phyloP scores from a whole-genome alignment of 1,140 invertebrate species.

The Augochlora pura region DNA sequence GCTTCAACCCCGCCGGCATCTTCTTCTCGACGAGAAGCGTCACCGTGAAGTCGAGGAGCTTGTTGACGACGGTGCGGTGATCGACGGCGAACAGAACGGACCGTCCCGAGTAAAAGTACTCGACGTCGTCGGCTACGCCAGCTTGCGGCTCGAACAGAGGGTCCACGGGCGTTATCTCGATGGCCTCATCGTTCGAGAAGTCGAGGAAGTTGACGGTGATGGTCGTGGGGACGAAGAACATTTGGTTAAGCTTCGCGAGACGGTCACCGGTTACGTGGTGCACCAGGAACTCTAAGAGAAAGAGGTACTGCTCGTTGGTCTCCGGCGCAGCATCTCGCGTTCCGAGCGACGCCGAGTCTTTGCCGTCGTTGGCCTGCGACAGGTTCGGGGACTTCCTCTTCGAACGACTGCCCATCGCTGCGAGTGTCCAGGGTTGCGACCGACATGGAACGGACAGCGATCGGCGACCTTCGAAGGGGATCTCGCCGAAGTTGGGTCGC shows the following conservation, averaged over 20 bases:
- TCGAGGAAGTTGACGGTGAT: conserved; percentile 69
- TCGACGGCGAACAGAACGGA: conserved; percentile 73
- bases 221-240: conserved; percentile 74
- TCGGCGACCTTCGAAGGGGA: neutral
- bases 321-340: neutral
- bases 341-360: neutral
- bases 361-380: neutral
- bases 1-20: conserved; percentile 63
- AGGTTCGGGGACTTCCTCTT: conserved; percentile 1
- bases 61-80: conserved; percentile 38
- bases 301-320: conserved; percentile 68
- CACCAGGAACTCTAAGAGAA: conserved; percentile 74
- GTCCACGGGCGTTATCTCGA: conserved; percentile 69
- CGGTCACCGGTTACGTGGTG: conserved; percentile 67
- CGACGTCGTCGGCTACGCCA: conserved; percentile 59
- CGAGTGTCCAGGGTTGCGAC: neutral
- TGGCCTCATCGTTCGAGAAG: conserved; percentile 59
- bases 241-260: conserved; percentile 70
- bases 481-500: neutral
- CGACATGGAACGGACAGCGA: neutral
- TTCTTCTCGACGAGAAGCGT: conserved; percentile 66
- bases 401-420: neutral
- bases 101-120: conserved; percentile 69
- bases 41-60: conserved; percentile 62
- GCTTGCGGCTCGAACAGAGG: conserved; percentile 63